Conservation (phyloP, 1,140 invertebrate genomes). For the Carposina sasakii region DNA sequence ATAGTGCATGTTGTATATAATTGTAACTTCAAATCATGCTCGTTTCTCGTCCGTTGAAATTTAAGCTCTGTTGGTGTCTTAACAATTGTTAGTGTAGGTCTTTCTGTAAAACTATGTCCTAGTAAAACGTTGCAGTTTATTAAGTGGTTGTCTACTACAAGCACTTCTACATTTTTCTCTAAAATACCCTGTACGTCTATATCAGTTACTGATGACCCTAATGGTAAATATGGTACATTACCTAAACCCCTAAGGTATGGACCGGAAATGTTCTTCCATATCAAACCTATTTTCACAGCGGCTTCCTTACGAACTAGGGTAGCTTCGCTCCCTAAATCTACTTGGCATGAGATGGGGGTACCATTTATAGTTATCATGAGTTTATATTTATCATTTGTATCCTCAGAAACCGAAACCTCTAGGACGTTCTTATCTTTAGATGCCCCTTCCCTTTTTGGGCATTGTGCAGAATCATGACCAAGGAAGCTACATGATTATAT, state of each 20-base stretch:
- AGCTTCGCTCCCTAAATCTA: slow-evolving; percentile 23
- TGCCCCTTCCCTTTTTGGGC: too few relatives aligned
- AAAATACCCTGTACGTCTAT: slow-evolving; percentile 21
- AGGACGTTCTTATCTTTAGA: not conserved
- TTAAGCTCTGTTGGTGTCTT: not conserved
- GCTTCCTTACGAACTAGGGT: too few relatives aligned
- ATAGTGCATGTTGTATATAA: not conserved
- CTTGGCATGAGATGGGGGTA: not conserved
- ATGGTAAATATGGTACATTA: slow-evolving; percentile 17
- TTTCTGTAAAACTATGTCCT: slow-evolving; percentile 11
- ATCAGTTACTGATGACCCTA: slow-evolving; percentile 2
- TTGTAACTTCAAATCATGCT: not conserved
- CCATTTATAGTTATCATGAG: slow-evolving; percentile 16
- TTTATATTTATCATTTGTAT: slow-evolving; percentile 7
- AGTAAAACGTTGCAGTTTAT: slow-evolving; percentile 13
- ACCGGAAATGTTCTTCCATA: slow-evolving; percentile 11
- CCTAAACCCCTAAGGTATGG: slow-evolving; percentile 20
- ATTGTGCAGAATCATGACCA: too few relatives aligned
- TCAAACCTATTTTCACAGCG: slow-evolving; percentile 10
- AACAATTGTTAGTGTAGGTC: not conserved
- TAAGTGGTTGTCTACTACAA: slow-evolving; percentile 18
- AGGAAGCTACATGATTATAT: too few relatives aligned
- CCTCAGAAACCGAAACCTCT: not conserved
- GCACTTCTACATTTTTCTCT: slow-evolving; percentile 17
- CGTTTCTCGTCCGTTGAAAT: not conserved